phyloP scores from a whole-genome alignment of 2,888 invertebrate genomes.

The Acheta domesticus region DNA sequence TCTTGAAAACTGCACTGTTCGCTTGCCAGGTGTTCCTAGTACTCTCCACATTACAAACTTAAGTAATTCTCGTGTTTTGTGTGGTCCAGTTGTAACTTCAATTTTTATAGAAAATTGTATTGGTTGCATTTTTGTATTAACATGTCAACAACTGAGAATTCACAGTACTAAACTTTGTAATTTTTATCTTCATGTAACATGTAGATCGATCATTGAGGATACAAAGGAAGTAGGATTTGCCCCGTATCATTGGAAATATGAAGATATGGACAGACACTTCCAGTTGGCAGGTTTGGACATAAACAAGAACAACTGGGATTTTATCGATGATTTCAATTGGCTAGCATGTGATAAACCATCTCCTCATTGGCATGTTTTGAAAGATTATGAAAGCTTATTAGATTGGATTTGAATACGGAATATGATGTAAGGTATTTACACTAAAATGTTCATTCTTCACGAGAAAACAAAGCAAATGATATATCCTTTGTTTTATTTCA shows the following conservation, averaged over 20 bases:
- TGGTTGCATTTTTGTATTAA: constrained; percentile 73
- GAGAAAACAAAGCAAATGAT: no score
- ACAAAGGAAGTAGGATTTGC: constrained; percentile 73
- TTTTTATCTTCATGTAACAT: constrained; percentile 89
- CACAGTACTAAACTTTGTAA: constrained; percentile 74
- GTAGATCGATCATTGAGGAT: constrained; percentile 93
- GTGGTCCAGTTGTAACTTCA: constrained; percentile 87
- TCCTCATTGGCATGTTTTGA: constrained; percentile 73
- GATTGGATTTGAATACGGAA: constrained; percentile 23
- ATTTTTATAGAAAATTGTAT: constrained; percentile 82
- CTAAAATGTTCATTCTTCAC: no score
- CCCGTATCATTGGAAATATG: constrained; percentile 79
- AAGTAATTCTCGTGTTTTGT: constrained; percentile 71
- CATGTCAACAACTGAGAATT: constrained; percentile 89
- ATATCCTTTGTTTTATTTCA: no score
- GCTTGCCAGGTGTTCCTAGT: constrained; percentile 77
- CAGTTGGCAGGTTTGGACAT: constrained; percentile 68
- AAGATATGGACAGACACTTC: constrained; percentile 71
- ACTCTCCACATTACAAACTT: constrained; percentile 81
- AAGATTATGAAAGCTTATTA: constrained; percentile 45
- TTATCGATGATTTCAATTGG: constrained; percentile 95
- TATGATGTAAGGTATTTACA: no score
- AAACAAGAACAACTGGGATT: constrained; percentile 77
- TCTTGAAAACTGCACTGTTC: constrained; percentile 70
- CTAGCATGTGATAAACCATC: constrained; percentile 78